Percentiles rank a stretch among this genome's conserved stretches.
phyloP scores from a whole-genome alignment of 2,797 vertebrate species.

The Steatocranus sp. region DNA sequence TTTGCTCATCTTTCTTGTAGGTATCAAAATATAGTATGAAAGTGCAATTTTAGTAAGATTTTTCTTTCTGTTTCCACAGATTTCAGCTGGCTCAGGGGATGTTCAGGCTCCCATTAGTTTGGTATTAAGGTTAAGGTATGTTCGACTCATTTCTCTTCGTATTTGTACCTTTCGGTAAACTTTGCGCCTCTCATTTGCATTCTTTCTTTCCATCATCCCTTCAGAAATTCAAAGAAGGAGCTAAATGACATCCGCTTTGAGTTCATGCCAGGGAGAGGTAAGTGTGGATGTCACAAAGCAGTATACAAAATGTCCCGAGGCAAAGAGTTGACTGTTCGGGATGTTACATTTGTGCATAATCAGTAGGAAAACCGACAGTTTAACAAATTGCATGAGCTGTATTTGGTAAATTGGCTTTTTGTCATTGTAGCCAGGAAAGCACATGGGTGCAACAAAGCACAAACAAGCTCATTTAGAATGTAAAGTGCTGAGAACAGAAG shows the following conservation, averaged over 20 bases:
- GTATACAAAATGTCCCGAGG: not conserved
- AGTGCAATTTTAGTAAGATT: not conserved
- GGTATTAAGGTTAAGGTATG: conserved; percentile 94
- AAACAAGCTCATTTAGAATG: not conserved
- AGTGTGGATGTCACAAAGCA: conserved; percentile 8
- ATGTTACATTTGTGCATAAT: not conserved
- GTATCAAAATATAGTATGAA: not conserved
- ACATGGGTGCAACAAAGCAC: not conserved
- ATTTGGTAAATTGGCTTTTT: not conserved
- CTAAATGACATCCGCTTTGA: conserved; percentile 98
- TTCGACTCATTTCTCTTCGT: not conserved
- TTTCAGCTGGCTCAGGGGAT: conserved; percentile 27
- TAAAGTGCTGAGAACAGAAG: not conserved
- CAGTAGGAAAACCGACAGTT: not conserved
- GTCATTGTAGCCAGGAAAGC: not conserved
- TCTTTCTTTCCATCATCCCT: conserved; percentile 14
- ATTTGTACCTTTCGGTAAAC: not conserved
- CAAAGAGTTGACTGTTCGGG: not conserved
- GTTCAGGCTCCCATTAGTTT: conserved; percentile 88
- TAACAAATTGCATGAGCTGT: not conserved
- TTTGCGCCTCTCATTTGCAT: not conserved
- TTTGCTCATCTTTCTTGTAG: not conserved
- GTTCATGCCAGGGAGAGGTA: conserved; percentile 96
- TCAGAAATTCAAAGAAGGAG: conserved; percentile 96
- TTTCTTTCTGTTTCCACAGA: conserved; percentile 43